These are phyloP conservation scores for Hemitrygon akajei DNA, from an alignment of 2,797 vertebrate species.

Conservation along the genomic window DNA sequence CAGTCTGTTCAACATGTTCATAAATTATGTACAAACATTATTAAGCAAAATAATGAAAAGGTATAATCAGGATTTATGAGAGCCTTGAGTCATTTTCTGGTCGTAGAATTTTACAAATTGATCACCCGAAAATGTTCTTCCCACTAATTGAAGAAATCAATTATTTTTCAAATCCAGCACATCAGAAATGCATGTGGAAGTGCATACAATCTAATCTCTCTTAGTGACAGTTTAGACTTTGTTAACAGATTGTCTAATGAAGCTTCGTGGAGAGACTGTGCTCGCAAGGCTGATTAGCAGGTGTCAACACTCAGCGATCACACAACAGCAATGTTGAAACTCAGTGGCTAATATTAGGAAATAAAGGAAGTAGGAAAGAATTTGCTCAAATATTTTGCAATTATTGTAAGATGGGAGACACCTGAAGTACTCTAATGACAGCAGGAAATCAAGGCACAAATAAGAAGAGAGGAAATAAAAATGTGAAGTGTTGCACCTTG, in stretches of 20 bases:
- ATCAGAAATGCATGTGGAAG: constrained; percentile 24
- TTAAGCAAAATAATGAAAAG: constrained; percentile 38
- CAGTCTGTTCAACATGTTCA: constrained; percentile 38
- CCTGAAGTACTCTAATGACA: too few relatives aligned
- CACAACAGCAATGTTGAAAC: too few relatives aligned
- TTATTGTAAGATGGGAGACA: not conserved
- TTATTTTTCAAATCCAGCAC: constrained; percentile 18
- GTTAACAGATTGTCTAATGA: constrained; percentile 35
- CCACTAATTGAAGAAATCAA: constrained; percentile 36
- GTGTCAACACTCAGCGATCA: not conserved
- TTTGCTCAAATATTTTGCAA: not conserved
- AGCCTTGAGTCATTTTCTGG: constrained; percentile 29
- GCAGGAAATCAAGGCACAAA: not conserved
- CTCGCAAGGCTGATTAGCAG: constrained; percentile 13
- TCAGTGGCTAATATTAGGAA: not conserved
- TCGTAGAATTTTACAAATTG: constrained; percentile 36
- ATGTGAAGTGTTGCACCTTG: too few relatives aligned
- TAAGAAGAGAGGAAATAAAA: too few relatives aligned
- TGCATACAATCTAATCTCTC: constrained; percentile 1
- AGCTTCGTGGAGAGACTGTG: not conserved
- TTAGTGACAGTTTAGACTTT: constrained; percentile 27
- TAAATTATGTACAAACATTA: constrained; percentile 39
- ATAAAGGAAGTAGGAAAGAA: not conserved
- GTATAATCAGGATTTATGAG: constrained; percentile 37
- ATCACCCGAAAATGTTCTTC: constrained; percentile 36